Base-by-base conservation (phyloP, 1,140 invertebrate species). In the Rhizoglyphus robini region DNA sequence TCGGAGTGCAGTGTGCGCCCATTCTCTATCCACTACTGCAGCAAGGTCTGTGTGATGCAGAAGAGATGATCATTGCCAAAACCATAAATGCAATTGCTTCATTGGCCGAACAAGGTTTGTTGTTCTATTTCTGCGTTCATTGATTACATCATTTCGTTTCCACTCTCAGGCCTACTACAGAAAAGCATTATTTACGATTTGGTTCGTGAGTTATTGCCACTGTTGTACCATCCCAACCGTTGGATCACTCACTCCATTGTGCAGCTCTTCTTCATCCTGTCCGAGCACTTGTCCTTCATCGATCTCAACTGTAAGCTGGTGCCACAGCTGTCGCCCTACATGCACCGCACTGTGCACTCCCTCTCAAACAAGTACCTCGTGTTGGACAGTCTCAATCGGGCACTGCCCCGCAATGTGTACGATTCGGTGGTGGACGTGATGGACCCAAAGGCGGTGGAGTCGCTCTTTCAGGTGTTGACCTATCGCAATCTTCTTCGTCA, bases 21-120 rank as follows among this genome's bases (percentile, higher is more conserved):
- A 91, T 97, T 71, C 74, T 98, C 15, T 86, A 90, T 72, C 93
- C 94, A 3, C 76, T 98, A 27, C 75, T 98, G 60, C 87, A 95
- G 72, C 93, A 90, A 84, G 94, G 94, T 46, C 76, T 97, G 34
- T 88, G 86, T 8, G 95, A 98, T 79, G 82, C 84, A 27, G 92
- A 96, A 69, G 95, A 98, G 78, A 94, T 90, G 77, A 92, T 97
- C 4, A 90, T 89, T 41, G 81, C 85, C 29, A 90, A 92, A 76
- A 86, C 89, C 8, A 83, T 99, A 2, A 83, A 86, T 48, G 87
- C 91, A 0, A 86, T 95, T 73, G 84, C 86, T 20, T 83, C 84
- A 23, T 78, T 98, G 30, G 87, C 89, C 0, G 86, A 91, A 76
- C 63, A 64, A 57, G 61, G 61, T 48, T 5, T 30, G 5, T 30